Percentiles rank a stretch among this genome's conserved stretches.
Evolutionary conservation across 1,140 invertebrate genomes (phyloP).

Genomic region (Drosophila varians): DNA sequence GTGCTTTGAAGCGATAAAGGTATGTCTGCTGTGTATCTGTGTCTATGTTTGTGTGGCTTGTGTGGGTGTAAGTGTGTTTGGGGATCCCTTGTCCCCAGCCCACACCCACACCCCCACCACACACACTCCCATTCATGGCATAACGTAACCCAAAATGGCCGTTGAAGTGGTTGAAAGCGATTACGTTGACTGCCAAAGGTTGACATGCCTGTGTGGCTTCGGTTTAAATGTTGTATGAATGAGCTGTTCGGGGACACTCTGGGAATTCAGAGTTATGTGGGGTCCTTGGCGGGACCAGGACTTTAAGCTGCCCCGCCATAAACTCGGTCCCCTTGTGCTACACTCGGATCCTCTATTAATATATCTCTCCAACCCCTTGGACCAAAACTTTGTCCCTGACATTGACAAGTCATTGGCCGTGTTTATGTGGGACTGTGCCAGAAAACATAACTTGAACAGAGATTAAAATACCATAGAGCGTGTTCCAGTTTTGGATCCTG

Average conservation of each 20-base stretch:
- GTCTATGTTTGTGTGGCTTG: conserved; percentile 1
- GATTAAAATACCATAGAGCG: conserved; percentile 46
- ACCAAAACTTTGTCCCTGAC: conserved; percentile 4
- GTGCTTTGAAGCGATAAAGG: conserved; percentile 82
- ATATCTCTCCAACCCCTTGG: neutral
- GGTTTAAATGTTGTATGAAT: conserved; percentile 78
- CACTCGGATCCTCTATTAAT: conserved; percentile 63
- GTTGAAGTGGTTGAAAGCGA: conserved; percentile 81
- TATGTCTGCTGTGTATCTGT: conserved; percentile 56
- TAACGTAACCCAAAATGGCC: conserved; percentile 68
- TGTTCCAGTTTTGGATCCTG: conserved; percentile 10
- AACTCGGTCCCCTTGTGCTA: conserved; percentile 66
- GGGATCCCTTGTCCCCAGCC: conserved; percentile 23
- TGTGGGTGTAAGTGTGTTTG: conserved; percentile 2
- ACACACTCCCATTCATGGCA: neutral
- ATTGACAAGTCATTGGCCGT: conserved; percentile 44
- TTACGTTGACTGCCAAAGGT: conserved; percentile 79
- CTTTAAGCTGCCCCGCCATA: conserved; percentile 60
- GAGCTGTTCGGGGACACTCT: conserved; percentile 65
- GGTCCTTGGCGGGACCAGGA: conserved; percentile 21
- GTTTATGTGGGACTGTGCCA: conserved; percentile 3
- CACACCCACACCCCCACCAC: conserved; percentile 1
- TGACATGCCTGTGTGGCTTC: conserved; percentile 34
- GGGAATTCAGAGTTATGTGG: conserved; percentile 55
- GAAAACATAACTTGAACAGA: conserved; percentile 37